Evolutionary conservation across 2,797 vertebrate genomes (phyloP).

Genomic region (Carduelis carduelis): DNA sequence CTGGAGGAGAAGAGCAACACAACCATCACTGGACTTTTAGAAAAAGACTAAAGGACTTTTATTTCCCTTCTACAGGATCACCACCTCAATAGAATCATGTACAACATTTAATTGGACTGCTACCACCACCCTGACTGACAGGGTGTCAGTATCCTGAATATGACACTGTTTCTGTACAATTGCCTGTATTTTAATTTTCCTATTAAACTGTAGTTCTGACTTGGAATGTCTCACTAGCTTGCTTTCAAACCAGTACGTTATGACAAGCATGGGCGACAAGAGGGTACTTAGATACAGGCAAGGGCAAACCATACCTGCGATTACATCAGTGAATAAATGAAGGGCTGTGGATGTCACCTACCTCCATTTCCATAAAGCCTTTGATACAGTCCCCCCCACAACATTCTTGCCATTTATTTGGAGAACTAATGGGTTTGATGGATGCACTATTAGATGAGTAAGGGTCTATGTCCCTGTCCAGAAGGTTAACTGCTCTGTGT

Average conservation of each 20-base stretch:
- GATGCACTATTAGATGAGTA: background rate
- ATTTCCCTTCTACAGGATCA: background rate
- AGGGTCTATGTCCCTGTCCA: background rate
- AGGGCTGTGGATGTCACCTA: background rate
- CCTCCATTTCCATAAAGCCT: background rate
- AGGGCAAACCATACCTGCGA: background rate
- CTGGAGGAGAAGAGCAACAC: background rate
- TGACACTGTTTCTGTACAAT: background rate
- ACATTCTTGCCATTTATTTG: background rate
- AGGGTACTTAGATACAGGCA: background rate
- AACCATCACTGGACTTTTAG: background rate
- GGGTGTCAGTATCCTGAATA: background rate
- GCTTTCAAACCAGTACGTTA: background rate
- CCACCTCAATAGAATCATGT: accelerated
- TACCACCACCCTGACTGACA: background rate
- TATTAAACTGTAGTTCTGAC: background rate
- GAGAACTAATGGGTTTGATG: background rate
- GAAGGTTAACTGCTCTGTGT: background rate
- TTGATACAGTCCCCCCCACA: background rate
- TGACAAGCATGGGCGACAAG: background rate
- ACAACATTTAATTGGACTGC: background rate
- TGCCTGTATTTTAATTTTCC: background rate
- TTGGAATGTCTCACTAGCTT: background rate
- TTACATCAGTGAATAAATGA: background rate
- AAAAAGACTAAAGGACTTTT: background rate